Percentiles rank a stretch among this genome's conserved stretches.
Conservation (phyloP, 2,888 invertebrate genomes). For the Thymelicus acteon region DNA sequence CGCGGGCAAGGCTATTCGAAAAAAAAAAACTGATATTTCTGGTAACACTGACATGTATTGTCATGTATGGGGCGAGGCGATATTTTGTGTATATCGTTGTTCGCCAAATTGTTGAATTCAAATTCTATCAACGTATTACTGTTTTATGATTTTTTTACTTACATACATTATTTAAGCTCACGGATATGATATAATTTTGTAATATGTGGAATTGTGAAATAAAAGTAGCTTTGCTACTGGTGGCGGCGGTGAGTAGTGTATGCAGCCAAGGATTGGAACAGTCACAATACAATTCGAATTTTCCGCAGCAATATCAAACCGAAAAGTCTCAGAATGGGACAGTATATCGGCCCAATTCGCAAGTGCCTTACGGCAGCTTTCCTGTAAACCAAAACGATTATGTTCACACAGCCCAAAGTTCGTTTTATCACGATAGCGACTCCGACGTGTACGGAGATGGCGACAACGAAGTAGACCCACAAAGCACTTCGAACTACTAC, state of each 20-base stretch:
- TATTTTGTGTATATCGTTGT: slow-evolving; percentile 11
- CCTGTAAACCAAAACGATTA: slow-evolving; percentile 71
- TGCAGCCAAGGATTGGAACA: slow-evolving; percentile 66
- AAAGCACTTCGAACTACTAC: slow-evolving; percentile 70
- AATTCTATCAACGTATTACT: slow-evolving; percentile 12
- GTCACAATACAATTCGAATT: slow-evolving; percentile 64
- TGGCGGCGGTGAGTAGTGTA: slow-evolving; percentile 59
- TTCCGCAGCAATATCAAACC: slow-evolving; percentile 61
- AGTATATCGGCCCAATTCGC: slow-evolving; percentile 64
- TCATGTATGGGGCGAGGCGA: not conserved
- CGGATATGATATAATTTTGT: slow-evolving; percentile 27
- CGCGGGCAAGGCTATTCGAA: too few relatives aligned
- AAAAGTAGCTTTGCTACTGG: slow-evolving; percentile 61
- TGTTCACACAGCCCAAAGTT: slow-evolving; percentile 65
- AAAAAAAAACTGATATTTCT: too few relatives aligned
- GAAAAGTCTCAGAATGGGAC: slow-evolving; percentile 61
- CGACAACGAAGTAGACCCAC: slow-evolving; percentile 72
- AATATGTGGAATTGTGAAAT: slow-evolving; percentile 48
- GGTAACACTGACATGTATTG: too few relatives aligned
- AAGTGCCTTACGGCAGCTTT: slow-evolving; percentile 75
- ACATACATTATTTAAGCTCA: not conserved
- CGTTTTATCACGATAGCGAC: slow-evolving; percentile 68
- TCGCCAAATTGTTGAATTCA: slow-evolving; percentile 16
- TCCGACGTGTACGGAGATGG: slow-evolving; percentile 66
- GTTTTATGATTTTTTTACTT: not conserved